Percentiles rank a stretch among this genome's conserved stretches.
Evolutionary conservation across 2,888 invertebrate genomes (phyloP).

Genomic region (Pheosia tremula): DNA sequence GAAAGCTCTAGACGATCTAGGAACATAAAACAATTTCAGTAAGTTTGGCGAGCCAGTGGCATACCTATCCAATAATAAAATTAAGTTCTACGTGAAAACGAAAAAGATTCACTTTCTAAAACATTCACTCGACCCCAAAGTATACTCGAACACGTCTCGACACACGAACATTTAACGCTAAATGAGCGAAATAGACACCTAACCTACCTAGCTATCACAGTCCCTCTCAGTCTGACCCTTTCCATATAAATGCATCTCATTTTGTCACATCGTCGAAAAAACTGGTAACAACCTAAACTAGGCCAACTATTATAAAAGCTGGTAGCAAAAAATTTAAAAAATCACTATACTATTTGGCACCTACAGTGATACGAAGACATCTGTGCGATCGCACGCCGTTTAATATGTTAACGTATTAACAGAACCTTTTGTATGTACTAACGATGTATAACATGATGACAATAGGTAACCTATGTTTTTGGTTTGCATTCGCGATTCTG

Average conservation of each 20-base stretch:
- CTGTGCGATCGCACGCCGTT: conserved; percentile 53
- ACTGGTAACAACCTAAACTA: conserved; percentile 82
- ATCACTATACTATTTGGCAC: conserved; percentile 81
- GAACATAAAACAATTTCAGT: conserved; percentile 50
- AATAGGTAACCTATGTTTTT: conserved; percentile 83
- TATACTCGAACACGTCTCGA: conserved; percentile 56
- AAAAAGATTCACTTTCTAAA: conserved; percentile 34
- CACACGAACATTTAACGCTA: conserved; percentile 73
- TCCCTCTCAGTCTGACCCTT: conserved; percentile 84
- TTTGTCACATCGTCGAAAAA: conserved; percentile 74
- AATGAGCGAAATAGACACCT: conserved; percentile 79
- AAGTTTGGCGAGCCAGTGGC: conserved; percentile 4
- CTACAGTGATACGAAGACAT: conserved; percentile 66
- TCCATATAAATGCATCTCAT: conserved; percentile 79
- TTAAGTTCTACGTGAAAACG: conserved; percentile 31
- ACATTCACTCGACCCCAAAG: conserved; percentile 62
- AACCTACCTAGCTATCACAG: conserved; percentile 83
- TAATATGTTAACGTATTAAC: conserved; percentile 53
- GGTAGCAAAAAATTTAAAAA: conserved; percentile 65
- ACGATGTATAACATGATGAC: conserved; percentile 73
- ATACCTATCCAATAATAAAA: conserved; percentile 23
- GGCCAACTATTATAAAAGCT: conserved; percentile 72
- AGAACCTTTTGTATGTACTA: conserved; percentile 64
- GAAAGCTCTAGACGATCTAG: conserved; percentile 51
- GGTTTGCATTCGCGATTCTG: conserved; percentile 71